A percentile compares a stretch with the other conserved stretches of the same genome.
Conservation (phyloP, 1,140 invertebrate genomes). For the Penaeus vannamei region DNA sequence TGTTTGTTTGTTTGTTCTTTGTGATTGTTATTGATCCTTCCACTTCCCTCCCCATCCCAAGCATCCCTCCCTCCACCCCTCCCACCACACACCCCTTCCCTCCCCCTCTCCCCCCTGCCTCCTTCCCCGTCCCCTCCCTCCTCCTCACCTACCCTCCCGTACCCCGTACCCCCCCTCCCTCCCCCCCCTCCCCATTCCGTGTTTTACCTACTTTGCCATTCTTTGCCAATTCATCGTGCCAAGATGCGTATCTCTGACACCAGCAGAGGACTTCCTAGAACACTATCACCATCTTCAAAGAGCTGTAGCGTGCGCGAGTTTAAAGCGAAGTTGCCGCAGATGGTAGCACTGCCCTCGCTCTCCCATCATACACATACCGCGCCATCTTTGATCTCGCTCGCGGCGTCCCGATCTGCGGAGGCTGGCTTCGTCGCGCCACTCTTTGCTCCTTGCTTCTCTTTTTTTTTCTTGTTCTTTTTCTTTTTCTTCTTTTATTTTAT, state of each 20-base stretch:
- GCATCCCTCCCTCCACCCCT: too few relatives aligned
- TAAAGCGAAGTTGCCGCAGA: conserved; percentile 25
- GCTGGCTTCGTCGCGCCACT: background rate
- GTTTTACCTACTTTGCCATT: conserved; percentile 36
- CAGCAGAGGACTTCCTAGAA: conserved; percentile 51
- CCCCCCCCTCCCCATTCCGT: background rate
- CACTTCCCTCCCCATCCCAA: too few relatives aligned
- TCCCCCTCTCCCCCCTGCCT: background rate
- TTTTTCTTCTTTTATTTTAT: background rate
- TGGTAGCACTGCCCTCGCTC: background rate
- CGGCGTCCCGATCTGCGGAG: background rate
- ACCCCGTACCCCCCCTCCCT: background rate
- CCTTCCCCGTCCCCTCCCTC: too few relatives aligned
- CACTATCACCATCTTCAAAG: conserved; percentile 49
- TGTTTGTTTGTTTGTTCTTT: too few relatives aligned
- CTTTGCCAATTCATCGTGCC: conserved; percentile 51
- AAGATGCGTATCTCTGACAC: conserved; percentile 54
- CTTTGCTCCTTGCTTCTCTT: background rate
- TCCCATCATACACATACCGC: conserved; percentile 38
- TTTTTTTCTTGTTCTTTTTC: background rate
- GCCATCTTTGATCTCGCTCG: conserved; percentile 41
- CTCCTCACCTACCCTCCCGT: background rate
- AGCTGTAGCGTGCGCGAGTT: background rate
- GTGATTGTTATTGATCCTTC: too few relatives aligned
- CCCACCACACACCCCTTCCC: background rate